Evolutionary conservation across 2,113 vertebrate species (phyloP).

Genomic region (Indri indri): DNA sequence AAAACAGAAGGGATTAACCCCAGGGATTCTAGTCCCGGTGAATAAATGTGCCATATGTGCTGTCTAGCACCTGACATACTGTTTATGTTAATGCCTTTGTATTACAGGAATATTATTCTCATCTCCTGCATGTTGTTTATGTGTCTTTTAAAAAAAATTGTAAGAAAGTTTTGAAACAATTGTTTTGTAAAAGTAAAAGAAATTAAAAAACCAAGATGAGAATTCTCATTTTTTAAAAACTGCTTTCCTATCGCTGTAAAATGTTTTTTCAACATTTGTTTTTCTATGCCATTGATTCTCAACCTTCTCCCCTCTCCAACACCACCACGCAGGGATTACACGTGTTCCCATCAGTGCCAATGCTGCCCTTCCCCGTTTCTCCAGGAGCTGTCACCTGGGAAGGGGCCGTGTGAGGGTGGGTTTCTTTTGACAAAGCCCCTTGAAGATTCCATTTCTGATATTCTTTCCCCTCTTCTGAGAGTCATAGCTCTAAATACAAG

Average conservation of each 20-base stretch:
- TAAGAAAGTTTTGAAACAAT: slow-evolving; percentile 55
- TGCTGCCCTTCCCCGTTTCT: rapidly evolving
- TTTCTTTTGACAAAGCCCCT: not conserved
- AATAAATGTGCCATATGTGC: slow-evolving; percentile 21
- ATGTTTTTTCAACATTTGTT: not conserved
- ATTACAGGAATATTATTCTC: slow-evolving; percentile 23
- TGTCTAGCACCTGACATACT: slow-evolving; percentile 26
- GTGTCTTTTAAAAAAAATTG: slow-evolving; percentile 58
- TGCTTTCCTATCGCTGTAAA: not conserved
- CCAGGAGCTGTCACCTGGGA: not conserved
- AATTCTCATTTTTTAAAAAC: not conserved
- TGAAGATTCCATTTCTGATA: not conserved
- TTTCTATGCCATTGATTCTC: not conserved
- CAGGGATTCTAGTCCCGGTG: not conserved
- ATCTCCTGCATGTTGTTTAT: slow-evolving; percentile 11
- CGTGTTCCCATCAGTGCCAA: no score
- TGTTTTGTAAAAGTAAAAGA: slow-evolving; percentile 57
- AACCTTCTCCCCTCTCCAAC: no score
- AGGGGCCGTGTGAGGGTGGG: not conserved
- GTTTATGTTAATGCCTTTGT: slow-evolving; percentile 56
- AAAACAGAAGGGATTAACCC: slow-evolving; percentile 77
- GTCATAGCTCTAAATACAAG: not conserved
- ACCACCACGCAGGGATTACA: no score
- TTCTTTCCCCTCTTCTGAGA: not conserved
- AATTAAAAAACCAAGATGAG: slow-evolving; percentile 46